Conservation (phyloP, 2,113 vertebrate species). For the Oncorhynchus masou region DNA sequence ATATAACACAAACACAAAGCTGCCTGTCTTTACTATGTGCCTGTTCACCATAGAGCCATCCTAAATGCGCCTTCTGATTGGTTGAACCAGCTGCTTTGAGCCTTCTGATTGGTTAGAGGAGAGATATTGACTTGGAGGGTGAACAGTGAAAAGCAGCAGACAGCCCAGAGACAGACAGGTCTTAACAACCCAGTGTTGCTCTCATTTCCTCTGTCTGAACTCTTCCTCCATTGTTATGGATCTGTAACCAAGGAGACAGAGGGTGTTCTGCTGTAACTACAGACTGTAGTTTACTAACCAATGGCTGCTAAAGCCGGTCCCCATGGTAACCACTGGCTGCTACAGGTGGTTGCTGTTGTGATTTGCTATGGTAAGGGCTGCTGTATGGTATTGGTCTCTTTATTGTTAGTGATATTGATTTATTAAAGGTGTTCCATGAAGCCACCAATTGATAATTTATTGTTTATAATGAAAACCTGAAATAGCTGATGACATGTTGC, state of each 20-base stretch:
- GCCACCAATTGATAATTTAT: constrained; percentile 24
- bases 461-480: background rate
- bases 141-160: too few species aligned
- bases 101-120: constrained; percentile 60
- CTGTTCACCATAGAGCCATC: constrained; percentile 56
- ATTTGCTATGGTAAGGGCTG: background rate
- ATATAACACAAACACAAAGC: constrained; percentile 67
- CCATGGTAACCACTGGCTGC: constrained; percentile 13
- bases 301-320: constrained; percentile 14
- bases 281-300: constrained; percentile 70
- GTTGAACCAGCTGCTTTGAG: constrained; percentile 58
- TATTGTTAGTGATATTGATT: background rate
- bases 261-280: too few species aligned
- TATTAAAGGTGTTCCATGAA: constrained; percentile 4
- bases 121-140: too few species aligned
- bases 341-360: constrained; percentile 7
- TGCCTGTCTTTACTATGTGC: constrained; percentile 47
- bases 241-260: too few species aligned
- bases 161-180: too few species aligned
- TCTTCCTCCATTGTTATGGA: too few species aligned
- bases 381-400: background rate
- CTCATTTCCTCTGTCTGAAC: too few species aligned
- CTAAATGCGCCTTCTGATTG: constrained; percentile 69
- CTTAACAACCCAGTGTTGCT: too few species aligned
- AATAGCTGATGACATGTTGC: background rate